Evolutionary conservation across 2,888 invertebrate genomes (phyloP).

Genomic region (Cerastis rubricosa): DNA sequence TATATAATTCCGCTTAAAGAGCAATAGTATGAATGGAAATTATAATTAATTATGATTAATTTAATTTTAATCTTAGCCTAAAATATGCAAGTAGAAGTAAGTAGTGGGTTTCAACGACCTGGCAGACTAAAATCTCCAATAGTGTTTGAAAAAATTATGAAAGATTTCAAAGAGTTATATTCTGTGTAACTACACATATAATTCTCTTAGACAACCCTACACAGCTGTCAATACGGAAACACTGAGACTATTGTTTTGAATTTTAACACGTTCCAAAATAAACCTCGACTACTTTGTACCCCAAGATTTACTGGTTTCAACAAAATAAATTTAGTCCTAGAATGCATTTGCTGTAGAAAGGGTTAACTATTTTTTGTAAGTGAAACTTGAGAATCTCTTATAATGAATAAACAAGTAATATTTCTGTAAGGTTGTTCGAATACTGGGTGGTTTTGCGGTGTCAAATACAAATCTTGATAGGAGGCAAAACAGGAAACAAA

Average conservation of each 20-base stretch:
- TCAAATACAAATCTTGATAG: not conserved
- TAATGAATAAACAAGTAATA: not conserved
- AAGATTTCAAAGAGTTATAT: no score
- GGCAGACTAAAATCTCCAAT: not conserved
- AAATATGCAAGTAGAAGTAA: not conserved
- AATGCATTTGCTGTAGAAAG: constrained; percentile 16
- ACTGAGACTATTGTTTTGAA: constrained; percentile 64
- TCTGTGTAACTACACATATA: not conserved
- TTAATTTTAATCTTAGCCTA: no score
- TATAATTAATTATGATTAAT: no score
- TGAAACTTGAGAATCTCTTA: constrained; percentile 13
- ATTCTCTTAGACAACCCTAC: constrained; percentile 52
- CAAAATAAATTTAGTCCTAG: constrained; percentile 29
- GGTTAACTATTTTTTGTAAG: not conserved
- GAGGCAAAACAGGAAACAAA: not conserved
- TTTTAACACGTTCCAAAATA: constrained; percentile 69
- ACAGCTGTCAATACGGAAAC: constrained; percentile 59
- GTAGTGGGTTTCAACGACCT: not conserved
- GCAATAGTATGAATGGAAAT: not conserved
- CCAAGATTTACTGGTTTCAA: constrained; percentile 40
- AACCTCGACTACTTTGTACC: constrained; percentile 59
- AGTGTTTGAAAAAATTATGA: not conserved
- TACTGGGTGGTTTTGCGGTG: not conserved
- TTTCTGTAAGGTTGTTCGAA: not conserved
- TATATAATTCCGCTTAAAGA: rapidly evolving